Evolutionary conservation across 35 echinoderm and acorn worm genomes (phyloP), one percentile per base, ranked within the genome.

Genomic region (Ophioderma brevispina): DNA sequence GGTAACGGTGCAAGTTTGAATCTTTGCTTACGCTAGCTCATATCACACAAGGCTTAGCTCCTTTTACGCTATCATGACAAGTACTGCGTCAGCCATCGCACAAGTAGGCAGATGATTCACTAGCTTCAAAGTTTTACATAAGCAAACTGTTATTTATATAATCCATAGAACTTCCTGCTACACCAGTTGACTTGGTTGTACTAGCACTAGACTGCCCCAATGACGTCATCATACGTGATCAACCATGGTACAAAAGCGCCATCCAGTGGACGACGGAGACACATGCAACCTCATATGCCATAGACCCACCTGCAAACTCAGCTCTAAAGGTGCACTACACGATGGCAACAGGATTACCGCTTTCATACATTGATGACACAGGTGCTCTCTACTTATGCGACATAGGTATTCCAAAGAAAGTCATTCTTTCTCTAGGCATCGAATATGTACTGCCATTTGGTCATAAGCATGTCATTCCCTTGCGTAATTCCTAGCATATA

Each of bases 321-420:
- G 55, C 78, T 5, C 55, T 91, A 32, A 28, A 32, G 28, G 80
- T 76, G 31, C 78, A 90, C 79, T 95, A 50, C 77, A 79, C 89
- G 0, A 34, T 95, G 0, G 64, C 89, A 15, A 81, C 81, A 0
- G 93, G 82, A 17, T 75, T 95, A 13, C 93, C 93, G 13, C 80
- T 95, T 15, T 52, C 84, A 10, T 90, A 90, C 80, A 56, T 28
- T 13, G 49, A 91, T 35, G 85, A 87, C 32, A 38, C 78, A 0
- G 93, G 93, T 38, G 79, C 70, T 76, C 56, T 95, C 52, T 95
- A 95, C 52, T 84, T 95, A 0, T 90, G 93, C 40, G 89, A 90
- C 56, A 63, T 86, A 33, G 93, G 93, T n/a, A 90, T 95, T 35
- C 88, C 93, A 40, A 82, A 80, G 63, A 91, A 95, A 78, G 93